Evolutionary conservation across 2,113 vertebrate species (phyloP).

Genomic region (Collichthys lucidus): DNA sequence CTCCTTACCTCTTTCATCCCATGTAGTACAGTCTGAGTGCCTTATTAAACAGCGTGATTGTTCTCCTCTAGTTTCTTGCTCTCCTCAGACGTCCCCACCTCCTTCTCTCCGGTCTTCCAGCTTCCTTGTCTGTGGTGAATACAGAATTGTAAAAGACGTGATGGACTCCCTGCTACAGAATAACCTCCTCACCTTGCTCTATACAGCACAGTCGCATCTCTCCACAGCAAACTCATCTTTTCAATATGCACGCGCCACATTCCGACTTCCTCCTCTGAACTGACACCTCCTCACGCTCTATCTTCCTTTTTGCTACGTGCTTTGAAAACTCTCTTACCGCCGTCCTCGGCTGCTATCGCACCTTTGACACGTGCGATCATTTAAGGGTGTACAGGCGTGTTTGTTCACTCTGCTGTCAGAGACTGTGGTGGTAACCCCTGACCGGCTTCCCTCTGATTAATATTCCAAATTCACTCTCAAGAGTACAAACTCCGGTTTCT

Average conservation of each 20-base stretch:
- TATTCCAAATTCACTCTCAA: neutral
- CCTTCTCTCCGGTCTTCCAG: conserved; percentile 92
- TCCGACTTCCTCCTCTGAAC: neutral
- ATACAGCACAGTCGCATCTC: neutral
- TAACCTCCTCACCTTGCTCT: neutral
- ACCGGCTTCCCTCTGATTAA: neutral
- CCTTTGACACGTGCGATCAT: neutral
- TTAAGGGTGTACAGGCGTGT: neutral
- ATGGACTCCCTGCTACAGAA: neutral
- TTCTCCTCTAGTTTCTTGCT: conserved; percentile 95
- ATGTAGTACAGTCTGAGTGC: conserved; percentile 10
- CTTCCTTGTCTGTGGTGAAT: conserved; percentile 78
- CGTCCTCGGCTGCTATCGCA: conserved; percentile 1
- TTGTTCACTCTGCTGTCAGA: conserved; percentile 6
- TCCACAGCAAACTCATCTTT: neutral
- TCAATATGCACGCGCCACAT: neutral
- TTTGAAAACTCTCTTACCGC: neutral
- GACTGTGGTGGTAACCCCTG: neutral
- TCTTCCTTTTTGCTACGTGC: neutral
- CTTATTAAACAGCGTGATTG: conserved; percentile 89
- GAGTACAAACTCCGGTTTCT: neutral
- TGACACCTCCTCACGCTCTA: neutral
- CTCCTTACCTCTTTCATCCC: conserved; percentile 52
- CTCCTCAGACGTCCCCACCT: conserved; percentile 92
- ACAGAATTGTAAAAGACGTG: conserved; percentile 7